Conservation (phyloP, 2,888 invertebrate genomes). For the Heliconius cydno region DNA sequence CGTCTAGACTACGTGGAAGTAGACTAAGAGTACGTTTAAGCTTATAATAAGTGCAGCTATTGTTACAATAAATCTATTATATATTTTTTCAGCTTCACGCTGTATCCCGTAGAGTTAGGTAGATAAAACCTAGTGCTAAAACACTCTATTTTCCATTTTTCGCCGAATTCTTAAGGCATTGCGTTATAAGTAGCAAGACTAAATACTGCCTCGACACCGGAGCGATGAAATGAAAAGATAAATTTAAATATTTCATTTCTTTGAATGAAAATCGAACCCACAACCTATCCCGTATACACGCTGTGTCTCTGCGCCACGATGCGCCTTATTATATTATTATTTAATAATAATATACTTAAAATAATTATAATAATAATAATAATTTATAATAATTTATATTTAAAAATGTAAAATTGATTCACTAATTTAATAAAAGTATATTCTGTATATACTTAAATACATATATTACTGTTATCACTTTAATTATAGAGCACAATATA, state of each 20-base stretch:
- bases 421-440: too few relatives aligned
- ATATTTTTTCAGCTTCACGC: not conserved
- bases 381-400: too few relatives aligned
- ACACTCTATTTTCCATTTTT: not conserved
- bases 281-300: too few relatives aligned
- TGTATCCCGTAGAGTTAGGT: not conserved
- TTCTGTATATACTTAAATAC: too few relatives aligned
- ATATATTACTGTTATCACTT: not conserved
- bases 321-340: too few relatives aligned
- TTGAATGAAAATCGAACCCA: not conserved
- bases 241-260: not conserved
- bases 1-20: too few relatives aligned
- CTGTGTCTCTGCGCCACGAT: too few relatives aligned
- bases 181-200: not conserved
- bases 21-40: too few relatives aligned
- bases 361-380: too few relatives aligned
- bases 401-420: too few relatives aligned
- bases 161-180: not conserved
- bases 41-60: too few relatives aligned
- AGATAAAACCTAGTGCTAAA: not conserved
- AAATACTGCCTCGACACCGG: not conserved
- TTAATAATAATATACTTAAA: too few relatives aligned
- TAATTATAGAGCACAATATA: not conserved
- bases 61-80: not conserved
- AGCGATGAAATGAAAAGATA: not conserved